phyloP scores from a whole-genome alignment of 2,888 invertebrate genomes.

The Fragum whitleyi region DNA sequence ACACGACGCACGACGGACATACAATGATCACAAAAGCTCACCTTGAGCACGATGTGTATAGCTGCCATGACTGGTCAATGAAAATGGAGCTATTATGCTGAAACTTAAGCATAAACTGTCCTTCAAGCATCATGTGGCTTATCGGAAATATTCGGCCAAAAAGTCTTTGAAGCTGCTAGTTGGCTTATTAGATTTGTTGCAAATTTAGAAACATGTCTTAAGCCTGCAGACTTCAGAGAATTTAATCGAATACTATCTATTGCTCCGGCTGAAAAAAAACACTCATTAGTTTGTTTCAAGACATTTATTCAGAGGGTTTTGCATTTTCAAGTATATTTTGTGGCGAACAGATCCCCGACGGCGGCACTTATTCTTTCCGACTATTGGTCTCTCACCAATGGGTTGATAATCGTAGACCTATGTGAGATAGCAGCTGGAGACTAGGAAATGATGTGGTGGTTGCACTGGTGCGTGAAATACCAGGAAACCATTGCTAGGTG shows the following conservation, averaged over 20 bases:
- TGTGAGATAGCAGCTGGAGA: no score
- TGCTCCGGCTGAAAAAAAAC: conserved; percentile 40
- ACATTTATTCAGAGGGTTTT: conserved; percentile 33
- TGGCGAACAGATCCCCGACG: no score
- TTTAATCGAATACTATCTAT: conserved; percentile 40
- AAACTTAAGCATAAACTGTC: conserved; percentile 54
- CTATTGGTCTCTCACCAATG: no score
- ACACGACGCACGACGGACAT: no score
- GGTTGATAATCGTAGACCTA: no score
- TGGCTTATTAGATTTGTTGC: conserved; percentile 52
- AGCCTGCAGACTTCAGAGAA: conserved; percentile 44
- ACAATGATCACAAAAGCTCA: no score
- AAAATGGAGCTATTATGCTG: conserved; percentile 49
- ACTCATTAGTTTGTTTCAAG: conserved; percentile 25
- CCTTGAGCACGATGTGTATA: no score
- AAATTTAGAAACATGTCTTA: conserved; percentile 35
- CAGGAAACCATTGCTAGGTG: no score
- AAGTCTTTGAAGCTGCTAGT: conserved; percentile 52
- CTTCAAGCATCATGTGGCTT: conserved; percentile 44
- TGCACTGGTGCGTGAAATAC: no score
- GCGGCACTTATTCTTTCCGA: no score
- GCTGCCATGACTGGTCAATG: conserved; percentile 48
- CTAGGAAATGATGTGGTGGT: no score
- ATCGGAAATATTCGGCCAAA: conserved; percentile 58
- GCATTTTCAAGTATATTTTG: conserved; percentile 45